Evolutionary conservation across 2,113 vertebrate genomes (phyloP).

Genomic region (Gymnarchus niloticus): DNA sequence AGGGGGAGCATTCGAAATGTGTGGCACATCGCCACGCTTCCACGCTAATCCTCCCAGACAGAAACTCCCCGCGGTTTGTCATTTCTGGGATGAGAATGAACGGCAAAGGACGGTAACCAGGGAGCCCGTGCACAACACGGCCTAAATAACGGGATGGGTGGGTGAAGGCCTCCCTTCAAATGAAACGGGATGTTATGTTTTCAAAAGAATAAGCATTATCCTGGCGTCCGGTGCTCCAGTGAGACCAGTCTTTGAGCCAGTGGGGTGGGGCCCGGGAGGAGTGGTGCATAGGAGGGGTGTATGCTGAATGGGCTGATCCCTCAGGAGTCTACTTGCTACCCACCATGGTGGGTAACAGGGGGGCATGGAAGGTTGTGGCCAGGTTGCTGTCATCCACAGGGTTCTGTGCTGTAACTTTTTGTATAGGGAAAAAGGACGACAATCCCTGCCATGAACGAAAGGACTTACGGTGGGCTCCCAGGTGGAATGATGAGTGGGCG

Average conservation of each 20-base stretch:
- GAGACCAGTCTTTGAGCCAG: background rate
- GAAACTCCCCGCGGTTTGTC: background rate
- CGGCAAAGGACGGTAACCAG: background rate
- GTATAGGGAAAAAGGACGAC: background rate
- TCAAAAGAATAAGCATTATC: background rate
- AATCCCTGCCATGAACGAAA: background rate
- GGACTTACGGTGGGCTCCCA: too few species aligned
- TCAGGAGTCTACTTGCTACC: too few species aligned
- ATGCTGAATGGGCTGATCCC: too few species aligned
- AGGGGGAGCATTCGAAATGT: background rate
- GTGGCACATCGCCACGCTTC: background rate
- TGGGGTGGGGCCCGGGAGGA: background rate
- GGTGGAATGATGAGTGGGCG: too few species aligned
- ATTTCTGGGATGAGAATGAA: background rate
- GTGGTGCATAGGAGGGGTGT: too few species aligned
- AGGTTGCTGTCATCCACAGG: background rate
- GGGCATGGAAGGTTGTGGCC: too few species aligned
- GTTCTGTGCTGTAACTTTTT: background rate
- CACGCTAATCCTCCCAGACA: background rate
- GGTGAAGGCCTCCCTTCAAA: background rate
- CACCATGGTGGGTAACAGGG: too few species aligned
- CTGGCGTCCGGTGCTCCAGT: background rate
- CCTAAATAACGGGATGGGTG: background rate
- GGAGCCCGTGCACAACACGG: background rate
- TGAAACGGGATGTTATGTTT: background rate